Base-by-base conservation (phyloP, 2,113 vertebrate species). In the Herpailurus yagouaroundi region DNA sequence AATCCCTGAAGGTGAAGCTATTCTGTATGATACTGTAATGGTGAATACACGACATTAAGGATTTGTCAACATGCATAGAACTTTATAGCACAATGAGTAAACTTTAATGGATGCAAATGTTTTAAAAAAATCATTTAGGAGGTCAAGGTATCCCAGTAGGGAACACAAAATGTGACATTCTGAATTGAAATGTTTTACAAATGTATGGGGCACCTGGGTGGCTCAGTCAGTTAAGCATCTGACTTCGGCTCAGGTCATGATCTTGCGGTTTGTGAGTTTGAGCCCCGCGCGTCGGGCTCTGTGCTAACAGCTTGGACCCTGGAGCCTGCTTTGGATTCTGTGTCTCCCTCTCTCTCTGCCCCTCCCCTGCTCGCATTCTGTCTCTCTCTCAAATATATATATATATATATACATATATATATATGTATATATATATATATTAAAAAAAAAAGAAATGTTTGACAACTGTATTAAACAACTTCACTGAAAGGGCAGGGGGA, bases 161-260 rank as follows among this genome's bases (percentile, higher is more conserved):
- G 68, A 36, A 91, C 7, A 27, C 52, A 83, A 36, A 94, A 89
- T 50, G 74, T 41, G 60, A 76, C 63, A 79, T 77, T 94, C 41
- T 91, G 71, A 95, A 89, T 36, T 52, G 27, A 87, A 83, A 79
- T 23, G 27, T 31, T 95, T 73, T 80, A 92, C 29, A 73, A 92
- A 87, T 66, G 25, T 45, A 45, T 45, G 45, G 45, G 1, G 45
- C 45, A 0, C 45, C 45, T 45, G 45, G 1, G 45, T 45, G 45
- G 45, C 45, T 9, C 45, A 45, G 45, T 45, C 45, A 9, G 45
- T 45, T 45, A 45, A 45, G 45, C 8, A 1, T 45, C 45, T 1
- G 45, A 9, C 45, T 45, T 9, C 8, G 0, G 45, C 45, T 45
- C 45, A 9, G 7, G 8, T 45, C 45, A 45, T 9, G 45, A 45